A percentile compares a stretch with the other conserved stretches of the same genome.
These are phyloP conservation scores for Cosmia pyralina DNA, from an alignment of 2,888 invertebrate species.

Conservation along the genomic window DNA sequence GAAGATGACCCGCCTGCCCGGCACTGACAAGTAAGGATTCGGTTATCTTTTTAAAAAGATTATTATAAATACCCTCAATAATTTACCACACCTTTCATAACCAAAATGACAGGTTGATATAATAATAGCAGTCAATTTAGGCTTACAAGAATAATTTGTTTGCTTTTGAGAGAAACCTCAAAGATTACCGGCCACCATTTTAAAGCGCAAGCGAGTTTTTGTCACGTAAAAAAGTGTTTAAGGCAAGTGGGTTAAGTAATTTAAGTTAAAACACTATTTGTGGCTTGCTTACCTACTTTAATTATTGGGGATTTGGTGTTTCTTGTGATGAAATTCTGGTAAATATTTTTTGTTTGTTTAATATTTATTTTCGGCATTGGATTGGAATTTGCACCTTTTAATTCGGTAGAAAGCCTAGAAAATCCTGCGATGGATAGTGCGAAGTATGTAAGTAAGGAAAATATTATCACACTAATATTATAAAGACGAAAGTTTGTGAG, in stretches of 20 bases:
- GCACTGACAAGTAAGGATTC: constrained; percentile 31
- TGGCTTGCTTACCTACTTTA: constrained; percentile 40
- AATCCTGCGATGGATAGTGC: background rate
- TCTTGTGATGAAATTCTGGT: constrained; percentile 22
- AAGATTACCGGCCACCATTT: constrained; percentile 44
- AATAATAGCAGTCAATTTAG: constrained; percentile 69
- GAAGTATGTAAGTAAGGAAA: too few relatives aligned
- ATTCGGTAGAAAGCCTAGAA: background rate
- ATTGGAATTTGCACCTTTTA: background rate
- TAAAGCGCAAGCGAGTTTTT: constrained; percentile 45
- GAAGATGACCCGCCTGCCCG: background rate
- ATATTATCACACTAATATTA: too few relatives aligned
- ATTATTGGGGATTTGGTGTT: constrained; percentile 42
- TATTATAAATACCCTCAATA: constrained; percentile 66
- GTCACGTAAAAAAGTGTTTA: constrained; percentile 59
- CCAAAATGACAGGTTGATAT: constrained; percentile 74
- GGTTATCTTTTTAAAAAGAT: constrained; percentile 48
- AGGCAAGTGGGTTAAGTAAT: constrained; percentile 64
- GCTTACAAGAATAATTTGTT: constrained; percentile 74
- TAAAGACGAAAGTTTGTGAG: too few relatives aligned
- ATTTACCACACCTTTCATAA: constrained; percentile 72
- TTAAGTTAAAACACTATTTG: constrained; percentile 49
- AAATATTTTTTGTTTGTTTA: background rate
- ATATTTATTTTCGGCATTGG: background rate
- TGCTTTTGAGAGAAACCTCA: constrained; percentile 58